Evolutionary conservation across 2,888 invertebrate genomes (phyloP).

Genomic region (Antitype chi): DNA sequence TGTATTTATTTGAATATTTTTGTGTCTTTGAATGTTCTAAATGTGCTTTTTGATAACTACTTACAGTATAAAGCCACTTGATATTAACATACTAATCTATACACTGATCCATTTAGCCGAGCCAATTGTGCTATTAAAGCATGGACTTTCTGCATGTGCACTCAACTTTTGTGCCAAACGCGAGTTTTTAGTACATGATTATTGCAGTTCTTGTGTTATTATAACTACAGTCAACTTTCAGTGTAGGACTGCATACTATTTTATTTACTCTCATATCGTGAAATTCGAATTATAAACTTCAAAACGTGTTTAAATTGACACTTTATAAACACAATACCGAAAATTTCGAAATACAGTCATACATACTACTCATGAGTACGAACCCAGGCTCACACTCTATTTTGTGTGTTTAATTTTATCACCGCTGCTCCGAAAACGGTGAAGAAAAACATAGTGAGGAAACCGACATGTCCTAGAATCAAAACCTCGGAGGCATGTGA

Average conservation of each 20-base stretch:
- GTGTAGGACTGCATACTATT: not conserved
- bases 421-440: no score
- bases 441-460: no score
- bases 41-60: not conserved
- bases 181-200: slow-evolving; percentile 24
- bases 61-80: not conserved
- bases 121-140: slow-evolving; percentile 15
- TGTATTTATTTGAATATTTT: not conserved
- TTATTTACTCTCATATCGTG: no score
- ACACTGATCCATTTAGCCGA: slow-evolving; percentile 1
- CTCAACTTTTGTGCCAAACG: slow-evolving; percentile 38
- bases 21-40: not conserved
- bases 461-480: no score
- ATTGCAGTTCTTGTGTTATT: slow-evolving; percentile 14
- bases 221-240: not conserved
- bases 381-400: no score
- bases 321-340: no score
- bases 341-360: no score
- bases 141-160: slow-evolving; percentile 27
- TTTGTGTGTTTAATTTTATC: no score
- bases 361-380: no score
- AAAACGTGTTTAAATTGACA: no score
- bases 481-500: no score
- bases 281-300: no score
- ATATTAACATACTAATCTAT: slow-evolving; percentile 34